Evolutionary conservation across 1,140 invertebrate species (phyloP).

Genomic region (Trichonephila clavipes): DNA sequence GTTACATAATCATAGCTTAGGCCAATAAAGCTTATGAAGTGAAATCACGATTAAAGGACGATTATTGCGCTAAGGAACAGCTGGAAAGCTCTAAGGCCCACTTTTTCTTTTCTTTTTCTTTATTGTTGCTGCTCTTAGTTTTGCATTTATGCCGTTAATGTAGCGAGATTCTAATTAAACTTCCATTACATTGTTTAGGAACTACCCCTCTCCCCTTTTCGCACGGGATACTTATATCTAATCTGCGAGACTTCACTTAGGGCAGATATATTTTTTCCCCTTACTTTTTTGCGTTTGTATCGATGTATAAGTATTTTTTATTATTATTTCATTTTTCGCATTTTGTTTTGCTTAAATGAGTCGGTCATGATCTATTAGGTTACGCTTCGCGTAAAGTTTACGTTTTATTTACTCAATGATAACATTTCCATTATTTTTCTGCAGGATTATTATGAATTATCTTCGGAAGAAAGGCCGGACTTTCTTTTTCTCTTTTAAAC

Average conservation of each 20-base stretch:
- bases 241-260: slow-evolving; percentile 58
- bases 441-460: background rate
- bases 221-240: slow-evolving; percentile 10
- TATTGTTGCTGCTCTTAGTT: slow-evolving; percentile 41
- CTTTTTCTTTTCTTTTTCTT: background rate
- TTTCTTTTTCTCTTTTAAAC: background rate
- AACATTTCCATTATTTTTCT: background rate
- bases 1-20: slow-evolving; percentile 60
- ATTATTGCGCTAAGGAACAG: slow-evolving; percentile 61
- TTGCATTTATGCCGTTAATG: slow-evolving; percentile 44
- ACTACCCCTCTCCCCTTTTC: background rate
- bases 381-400: background rate
- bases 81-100: slow-evolving; percentile 8
- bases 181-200: slow-evolving; percentile 64
- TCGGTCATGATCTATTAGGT: background rate
- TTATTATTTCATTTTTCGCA: background rate
- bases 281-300: no score
- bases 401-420: background rate
- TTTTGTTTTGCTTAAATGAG: background rate
- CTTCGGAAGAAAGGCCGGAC: background rate
- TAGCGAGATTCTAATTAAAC: slow-evolving; percentile 63
- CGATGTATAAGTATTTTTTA: no score
- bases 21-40: slow-evolving; percentile 69
- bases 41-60: slow-evolving; percentile 67
- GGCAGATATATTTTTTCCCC: no score